These are phyloP conservation scores for Parazoanthus swiftii DNA, from an alignment of 92 coral and sea anemone species.

Conservation along the genomic window DNA sequence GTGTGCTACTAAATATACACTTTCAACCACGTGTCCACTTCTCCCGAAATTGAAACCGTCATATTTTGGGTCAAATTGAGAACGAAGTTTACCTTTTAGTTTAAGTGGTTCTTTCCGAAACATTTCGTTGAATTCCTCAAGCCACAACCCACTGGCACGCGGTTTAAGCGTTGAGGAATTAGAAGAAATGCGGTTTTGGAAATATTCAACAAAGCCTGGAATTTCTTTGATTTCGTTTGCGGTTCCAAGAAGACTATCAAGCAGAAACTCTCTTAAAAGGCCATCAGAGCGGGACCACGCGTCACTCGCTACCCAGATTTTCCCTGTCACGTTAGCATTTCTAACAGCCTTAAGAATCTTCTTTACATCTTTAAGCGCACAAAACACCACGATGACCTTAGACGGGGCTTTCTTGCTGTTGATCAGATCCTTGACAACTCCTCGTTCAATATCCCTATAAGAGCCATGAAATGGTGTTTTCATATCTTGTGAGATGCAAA, in stretches of 20 bases:
- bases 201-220: constrained; percentile 36
- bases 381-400: constrained; percentile 58
- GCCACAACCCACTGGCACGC: neutral
- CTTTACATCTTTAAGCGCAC: constrained; percentile 39
- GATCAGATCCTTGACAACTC: constrained; percentile 34
- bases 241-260: constrained; percentile 52
- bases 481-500: constrained; percentile 64
- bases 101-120: neutral
- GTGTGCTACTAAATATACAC: constrained; percentile 48
- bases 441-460: constrained; percentile 23
- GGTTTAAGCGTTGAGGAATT: neutral
- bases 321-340: constrained; percentile 48
- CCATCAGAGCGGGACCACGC: constrained; percentile 62
- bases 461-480: constrained; percentile 45
- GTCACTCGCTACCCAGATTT: constrained; percentile 75
- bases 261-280: constrained; percentile 23
- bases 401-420: constrained; percentile 29
- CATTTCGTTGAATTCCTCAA: neutral
- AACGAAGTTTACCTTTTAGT: neutral
- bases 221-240: constrained; percentile 43
- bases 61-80: neutral
- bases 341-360: constrained; percentile 51
- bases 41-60: neutral
- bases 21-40: constrained; percentile 42
- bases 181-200: neutral